Conservation (phyloP, 2,888 invertebrate species). For the Diadegma fenestrale region DNA sequence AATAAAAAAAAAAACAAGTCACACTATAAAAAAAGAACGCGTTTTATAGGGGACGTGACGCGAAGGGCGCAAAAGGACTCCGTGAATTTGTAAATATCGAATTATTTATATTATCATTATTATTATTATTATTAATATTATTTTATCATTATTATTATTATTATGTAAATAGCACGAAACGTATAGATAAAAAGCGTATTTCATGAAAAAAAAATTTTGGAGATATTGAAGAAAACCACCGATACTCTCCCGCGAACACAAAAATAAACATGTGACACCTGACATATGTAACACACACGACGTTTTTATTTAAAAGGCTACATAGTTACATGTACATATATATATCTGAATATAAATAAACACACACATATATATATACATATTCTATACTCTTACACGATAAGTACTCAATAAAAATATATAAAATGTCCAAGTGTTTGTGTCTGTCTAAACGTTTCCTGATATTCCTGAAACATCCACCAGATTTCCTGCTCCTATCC, state of each 20-base stretch:
- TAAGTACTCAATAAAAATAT: constrained; percentile 85
- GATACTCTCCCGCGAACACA: constrained; percentile 67
- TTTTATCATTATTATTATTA: constrained; percentile 69
- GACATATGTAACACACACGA: constrained; percentile 74
- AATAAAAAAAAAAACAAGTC: constrained; percentile 32
- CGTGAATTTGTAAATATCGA: constrained; percentile 79
- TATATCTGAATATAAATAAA: constrained; percentile 73
- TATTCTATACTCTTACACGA: constrained; percentile 84
- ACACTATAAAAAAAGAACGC: constrained; percentile 1
- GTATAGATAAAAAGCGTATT: constrained; percentile 66
- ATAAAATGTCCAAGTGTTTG: constrained; percentile 84
- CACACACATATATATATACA: constrained; percentile 78
- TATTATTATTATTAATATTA: constrained; percentile 75
- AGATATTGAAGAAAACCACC: constrained; percentile 19
- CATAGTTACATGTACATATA: constrained; percentile 73
- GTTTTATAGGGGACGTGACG: neutral
- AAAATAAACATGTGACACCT: constrained; percentile 69
- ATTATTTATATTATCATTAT: constrained; percentile 54
- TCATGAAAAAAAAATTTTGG: constrained; percentile 59
- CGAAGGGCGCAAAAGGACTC: constrained; percentile 32
- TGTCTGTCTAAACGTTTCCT: constrained; percentile 79
- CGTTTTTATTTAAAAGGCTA: constrained; percentile 79
- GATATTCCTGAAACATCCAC: neutral
- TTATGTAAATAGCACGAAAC: constrained; percentile 81
- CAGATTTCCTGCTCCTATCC: neutral